Evolutionary conservation across 2,113 vertebrate species (phyloP).

Genomic region (Sturnira hondurensis): DNA sequence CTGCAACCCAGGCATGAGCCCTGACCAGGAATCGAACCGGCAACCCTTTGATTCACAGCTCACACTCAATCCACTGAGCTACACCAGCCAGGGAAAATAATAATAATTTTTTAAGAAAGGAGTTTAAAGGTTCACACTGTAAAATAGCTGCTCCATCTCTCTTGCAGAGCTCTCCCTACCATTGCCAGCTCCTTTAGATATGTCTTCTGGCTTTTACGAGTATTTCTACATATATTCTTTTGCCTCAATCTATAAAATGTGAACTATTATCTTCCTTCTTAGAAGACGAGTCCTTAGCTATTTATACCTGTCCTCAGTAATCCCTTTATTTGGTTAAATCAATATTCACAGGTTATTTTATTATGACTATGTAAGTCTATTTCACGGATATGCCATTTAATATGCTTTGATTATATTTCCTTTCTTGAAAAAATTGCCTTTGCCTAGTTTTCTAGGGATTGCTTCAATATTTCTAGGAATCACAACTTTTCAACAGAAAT

Average conservation of each 20-base stretch:
- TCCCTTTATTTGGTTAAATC: neutral
- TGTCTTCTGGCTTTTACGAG: neutral
- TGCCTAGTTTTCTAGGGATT: neutral
- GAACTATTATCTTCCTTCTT: neutral
- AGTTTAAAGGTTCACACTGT: neutral
- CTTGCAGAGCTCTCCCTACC: neutral
- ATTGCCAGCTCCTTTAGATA: neutral
- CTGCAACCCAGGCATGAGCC: too few relatives aligned
- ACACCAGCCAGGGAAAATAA: too few relatives aligned
- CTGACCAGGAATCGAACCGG: too few relatives aligned
- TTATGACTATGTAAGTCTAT: neutral
- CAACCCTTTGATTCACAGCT: too few relatives aligned
- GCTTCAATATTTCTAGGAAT: neutral
- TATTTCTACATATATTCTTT: neutral
- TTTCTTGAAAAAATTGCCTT: neutral
- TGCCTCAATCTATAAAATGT: neutral
- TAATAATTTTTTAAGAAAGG: neutral
- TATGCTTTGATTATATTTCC: neutral
- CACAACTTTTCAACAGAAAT: neutral
- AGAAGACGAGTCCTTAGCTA: neutral
- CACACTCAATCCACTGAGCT: too few relatives aligned
- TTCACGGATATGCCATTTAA: neutral
- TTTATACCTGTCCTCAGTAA: neutral
- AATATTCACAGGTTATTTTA: neutral
- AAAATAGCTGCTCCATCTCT: neutral